phyloP scores from a whole-genome alignment of 2,113 vertebrate genomes.

The Sorex araneus region DNA sequence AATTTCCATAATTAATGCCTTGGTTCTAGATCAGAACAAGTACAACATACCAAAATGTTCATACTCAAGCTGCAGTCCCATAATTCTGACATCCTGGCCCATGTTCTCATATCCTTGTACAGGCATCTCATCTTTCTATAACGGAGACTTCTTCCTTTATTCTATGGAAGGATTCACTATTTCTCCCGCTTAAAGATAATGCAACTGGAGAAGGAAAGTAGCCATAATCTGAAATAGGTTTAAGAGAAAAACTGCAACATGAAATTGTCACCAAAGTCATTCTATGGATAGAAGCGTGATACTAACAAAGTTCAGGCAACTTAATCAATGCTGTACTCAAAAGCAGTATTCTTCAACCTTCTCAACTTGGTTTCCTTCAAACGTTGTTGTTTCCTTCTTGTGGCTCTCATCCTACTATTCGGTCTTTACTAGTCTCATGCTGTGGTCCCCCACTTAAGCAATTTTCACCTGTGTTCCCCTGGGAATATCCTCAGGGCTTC shows the following conservation, averaged over 20 bases:
- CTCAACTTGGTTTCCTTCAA: too few species aligned
- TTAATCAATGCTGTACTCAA: background rate
- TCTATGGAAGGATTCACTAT: background rate
- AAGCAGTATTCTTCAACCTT: too few species aligned
- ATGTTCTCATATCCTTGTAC: background rate
- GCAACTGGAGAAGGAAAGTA: background rate
- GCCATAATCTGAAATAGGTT: background rate
- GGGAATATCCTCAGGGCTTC: too few species aligned
- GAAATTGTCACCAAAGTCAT: background rate
- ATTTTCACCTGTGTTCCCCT: too few species aligned
- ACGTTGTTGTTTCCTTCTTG: too few species aligned
- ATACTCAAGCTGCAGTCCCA: background rate
- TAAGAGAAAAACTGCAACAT: background rate
- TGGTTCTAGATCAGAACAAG: background rate
- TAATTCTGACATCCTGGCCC: background rate
- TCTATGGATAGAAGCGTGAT: background rate
- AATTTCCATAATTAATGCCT: background rate
- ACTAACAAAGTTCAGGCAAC: background rate
- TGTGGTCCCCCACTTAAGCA: too few species aligned
- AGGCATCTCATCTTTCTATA: background rate
- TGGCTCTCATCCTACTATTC: too few species aligned
- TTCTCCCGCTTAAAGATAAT: background rate
- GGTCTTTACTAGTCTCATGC: too few species aligned
- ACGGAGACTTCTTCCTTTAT: slow-evolving; percentile 21
- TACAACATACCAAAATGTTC: background rate